phyloP scores from a whole-genome alignment of 2,113 vertebrate genomes.

The Pandion haliaetus region DNA sequence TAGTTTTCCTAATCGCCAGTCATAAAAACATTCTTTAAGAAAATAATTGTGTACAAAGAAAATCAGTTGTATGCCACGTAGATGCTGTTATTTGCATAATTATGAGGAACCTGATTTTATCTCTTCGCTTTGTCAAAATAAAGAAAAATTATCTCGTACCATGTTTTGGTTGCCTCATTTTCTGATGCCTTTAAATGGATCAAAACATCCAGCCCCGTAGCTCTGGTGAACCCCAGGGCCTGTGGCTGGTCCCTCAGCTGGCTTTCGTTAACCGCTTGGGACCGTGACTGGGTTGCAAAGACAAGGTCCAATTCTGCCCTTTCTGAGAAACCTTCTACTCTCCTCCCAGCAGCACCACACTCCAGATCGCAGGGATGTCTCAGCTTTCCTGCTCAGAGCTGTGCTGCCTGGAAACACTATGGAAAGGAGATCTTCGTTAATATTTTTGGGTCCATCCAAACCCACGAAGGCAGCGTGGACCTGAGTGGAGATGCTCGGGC shows the following conservation, averaged over 20 bases:
- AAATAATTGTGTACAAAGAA: constrained; percentile 17
- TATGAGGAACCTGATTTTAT: neutral
- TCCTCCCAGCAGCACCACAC: neutral
- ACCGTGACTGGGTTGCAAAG: rapidly evolving
- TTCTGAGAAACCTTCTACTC: neutral
- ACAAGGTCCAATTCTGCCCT: neutral
- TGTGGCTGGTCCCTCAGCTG: too few species aligned
- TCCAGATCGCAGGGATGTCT: neutral
- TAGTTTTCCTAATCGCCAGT: neutral
- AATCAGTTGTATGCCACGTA: neutral
- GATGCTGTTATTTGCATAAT: constrained; percentile 39
- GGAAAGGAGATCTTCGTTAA: neutral
- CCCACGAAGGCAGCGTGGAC: neutral
- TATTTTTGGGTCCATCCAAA: too few species aligned
- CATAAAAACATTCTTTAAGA: neutral
- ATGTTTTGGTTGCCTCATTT: neutral
- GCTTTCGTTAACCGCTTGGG: neutral
- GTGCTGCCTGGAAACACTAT: neutral
- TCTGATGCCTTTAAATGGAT: neutral
- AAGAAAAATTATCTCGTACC: neutral
- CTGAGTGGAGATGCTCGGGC: neutral
- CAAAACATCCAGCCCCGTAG: neutral
- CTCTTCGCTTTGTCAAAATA: neutral
- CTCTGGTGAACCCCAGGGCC: rapidly evolving
- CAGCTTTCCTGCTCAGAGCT: neutral